phyloP scores from a whole-genome alignment of 2,888 invertebrate genomes.

The Troides helena region DNA sequence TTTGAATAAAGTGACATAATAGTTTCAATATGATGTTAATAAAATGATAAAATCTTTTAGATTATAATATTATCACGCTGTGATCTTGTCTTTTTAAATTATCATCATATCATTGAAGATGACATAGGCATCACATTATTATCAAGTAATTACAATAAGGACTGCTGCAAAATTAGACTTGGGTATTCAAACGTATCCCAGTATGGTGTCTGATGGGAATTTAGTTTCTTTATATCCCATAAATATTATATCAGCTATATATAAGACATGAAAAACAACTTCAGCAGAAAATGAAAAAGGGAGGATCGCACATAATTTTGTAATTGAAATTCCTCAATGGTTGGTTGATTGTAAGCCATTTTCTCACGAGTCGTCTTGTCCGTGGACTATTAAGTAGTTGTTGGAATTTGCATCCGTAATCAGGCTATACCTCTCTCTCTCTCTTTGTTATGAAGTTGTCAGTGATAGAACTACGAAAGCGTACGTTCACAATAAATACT shows the following conservation, averaged over 20 bases:
- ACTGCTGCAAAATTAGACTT: no score
- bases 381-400: slow-evolving; percentile 61
- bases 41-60: no score
- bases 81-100: no score
- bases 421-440: slow-evolving; percentile 45
- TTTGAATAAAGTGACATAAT: no score
- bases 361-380: slow-evolving; percentile 61
- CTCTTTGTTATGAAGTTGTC: slow-evolving; percentile 39
- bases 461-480: slow-evolving; percentile 52
- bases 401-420: slow-evolving; percentile 66
- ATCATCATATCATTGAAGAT: no score
- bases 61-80: no score
- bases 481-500: slow-evolving; percentile 36
- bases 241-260: neutral
- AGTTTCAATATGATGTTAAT: no score
- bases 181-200: no score
- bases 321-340: slow-evolving; percentile 39
- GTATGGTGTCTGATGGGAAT: no score
- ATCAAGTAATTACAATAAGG: no score
- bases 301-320: slow-evolving; percentile 23
- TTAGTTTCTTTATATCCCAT: no score
- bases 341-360: slow-evolving; percentile 46
- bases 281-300: slow-evolving; percentile 17
- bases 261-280: slow-evolving; percentile 7
- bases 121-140: no score